Evolutionary conservation across 2,113 vertebrate species (phyloP), one percentile per base, ranked within the genome.

Genomic region (Phyllostomus discolor): DNA sequence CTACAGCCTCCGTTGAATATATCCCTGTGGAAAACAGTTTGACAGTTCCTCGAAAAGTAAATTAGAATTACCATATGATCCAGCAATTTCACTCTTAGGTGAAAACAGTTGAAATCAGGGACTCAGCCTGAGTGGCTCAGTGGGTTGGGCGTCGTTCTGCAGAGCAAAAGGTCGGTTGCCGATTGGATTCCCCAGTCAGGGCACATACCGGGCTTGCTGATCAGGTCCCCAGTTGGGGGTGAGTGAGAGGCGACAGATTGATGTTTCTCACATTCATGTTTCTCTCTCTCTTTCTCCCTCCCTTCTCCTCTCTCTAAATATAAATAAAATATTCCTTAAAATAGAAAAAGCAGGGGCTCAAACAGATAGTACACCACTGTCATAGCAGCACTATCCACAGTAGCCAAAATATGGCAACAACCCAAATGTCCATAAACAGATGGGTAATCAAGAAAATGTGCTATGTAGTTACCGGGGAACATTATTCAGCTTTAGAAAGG

Each of bases 401-500:
- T 31, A 48, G 76, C 90, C 90, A n/a, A 19, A 31, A 50, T 62
- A 22, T 46, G 54, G n/a, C 73, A n/a, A 4, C 19, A 80, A 2
- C 59, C 22, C 46, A 12, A 6, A 17, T 22, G 28, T 46, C 19
- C 66, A n/a, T 43, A 48, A 19, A 2, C 28, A 46, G 24, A 26
- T 16, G 69, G 79, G 7, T 26, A 38, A 11, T 3, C 26, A 20
- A 33, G 31, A 41, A 11, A 46, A 33, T 5, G 5, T 52, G n/a
- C 12, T 41, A 0, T 28, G 1, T 79, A 1, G 12, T 5, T 10
- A 6, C 31, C 4, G 0, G 8, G 38, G 46, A 48, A 2, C 33
- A 1, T 35, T 26, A 16, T 41, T 72, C 17, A n/a, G 11, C 82
- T 54, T 41, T 38, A 28, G 16, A 48, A 50, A 50, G 46, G 70